phyloP scores from a whole-genome alignment of 2,888 invertebrate species.

The Emmelina monodactyla region DNA sequence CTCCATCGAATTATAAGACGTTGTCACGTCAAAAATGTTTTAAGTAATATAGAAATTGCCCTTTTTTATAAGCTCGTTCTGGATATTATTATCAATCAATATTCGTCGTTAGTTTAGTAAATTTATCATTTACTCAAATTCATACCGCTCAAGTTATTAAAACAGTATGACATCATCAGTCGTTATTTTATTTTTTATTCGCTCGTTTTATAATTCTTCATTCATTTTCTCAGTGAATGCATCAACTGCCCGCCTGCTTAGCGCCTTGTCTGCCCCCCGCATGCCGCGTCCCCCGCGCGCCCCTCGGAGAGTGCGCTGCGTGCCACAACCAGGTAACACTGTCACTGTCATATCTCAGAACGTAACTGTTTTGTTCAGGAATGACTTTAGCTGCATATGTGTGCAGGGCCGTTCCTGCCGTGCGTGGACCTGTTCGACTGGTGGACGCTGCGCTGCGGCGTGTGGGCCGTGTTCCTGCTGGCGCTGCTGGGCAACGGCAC shows the following conservation, averaged over 20 bases:
- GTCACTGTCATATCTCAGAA: neutral
- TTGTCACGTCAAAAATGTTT: no score
- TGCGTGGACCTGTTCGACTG: slow-evolving; percentile 96
- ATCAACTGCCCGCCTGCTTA: slow-evolving; percentile 17
- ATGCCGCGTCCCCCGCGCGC: slow-evolving; percentile 22
- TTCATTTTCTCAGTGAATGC: neutral
- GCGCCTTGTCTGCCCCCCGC: slow-evolving; percentile 20
- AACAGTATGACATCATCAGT: no score
- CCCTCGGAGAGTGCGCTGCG: slow-evolving; percentile 68
- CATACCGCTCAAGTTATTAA: no score
- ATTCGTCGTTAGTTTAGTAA: no score
- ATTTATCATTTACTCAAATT: no score
- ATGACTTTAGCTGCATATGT: no score
- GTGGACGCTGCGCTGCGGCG: slow-evolving; percentile 96
- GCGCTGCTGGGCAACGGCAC: slow-evolving; percentile 96
- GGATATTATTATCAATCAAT: no score
- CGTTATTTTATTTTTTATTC: no score
- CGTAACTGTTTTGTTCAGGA: no score
- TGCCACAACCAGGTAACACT: slow-evolving; percentile 84
- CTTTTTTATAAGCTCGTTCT: no score
- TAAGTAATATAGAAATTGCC: no score
- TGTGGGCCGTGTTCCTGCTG: slow-evolving; percentile 96
- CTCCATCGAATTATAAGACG: no score
- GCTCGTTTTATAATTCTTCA: neutral
- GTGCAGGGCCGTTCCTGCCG: slow-evolving; percentile 90